phyloP scores from a whole-genome alignment of 2,888 invertebrate genomes.

The Invenusta paracnida region DNA sequence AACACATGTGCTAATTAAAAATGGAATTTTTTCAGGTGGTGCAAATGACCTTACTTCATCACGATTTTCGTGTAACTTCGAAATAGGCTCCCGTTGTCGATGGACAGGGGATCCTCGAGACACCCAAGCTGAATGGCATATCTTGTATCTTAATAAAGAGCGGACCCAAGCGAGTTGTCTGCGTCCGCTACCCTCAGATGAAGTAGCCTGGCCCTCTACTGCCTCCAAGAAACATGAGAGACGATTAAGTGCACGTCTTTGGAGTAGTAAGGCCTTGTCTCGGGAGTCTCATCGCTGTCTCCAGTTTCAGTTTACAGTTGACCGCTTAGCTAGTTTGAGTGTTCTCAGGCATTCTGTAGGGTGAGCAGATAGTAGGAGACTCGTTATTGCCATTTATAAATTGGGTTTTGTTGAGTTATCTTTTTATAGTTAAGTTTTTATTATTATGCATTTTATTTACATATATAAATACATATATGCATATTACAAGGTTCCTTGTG shows the following conservation, averaged over 20 bases:
- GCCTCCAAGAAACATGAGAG: too few relatives aligned
- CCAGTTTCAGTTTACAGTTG: neutral
- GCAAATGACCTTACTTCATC: neutral
- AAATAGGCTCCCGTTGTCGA: constrained; percentile 1
- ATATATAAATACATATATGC: too few relatives aligned
- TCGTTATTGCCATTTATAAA: too few relatives aligned
- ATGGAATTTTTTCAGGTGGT: constrained; percentile 12
- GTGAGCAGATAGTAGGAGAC: neutral
- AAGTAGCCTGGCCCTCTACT: neutral
- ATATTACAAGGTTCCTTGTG: too few relatives aligned
- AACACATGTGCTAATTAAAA: too few relatives aligned
- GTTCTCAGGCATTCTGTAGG: constrained; percentile 37
- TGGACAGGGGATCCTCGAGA: constrained; percentile 39
- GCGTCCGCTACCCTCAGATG: neutral
- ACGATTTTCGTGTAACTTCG: constrained; percentile 37
- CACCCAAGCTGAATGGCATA: constrained; percentile 37
- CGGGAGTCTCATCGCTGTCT: neutral
- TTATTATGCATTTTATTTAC: too few relatives aligned
- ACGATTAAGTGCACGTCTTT: neutral
- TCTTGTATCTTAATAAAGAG: neutral
- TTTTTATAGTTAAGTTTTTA: too few relatives aligned
- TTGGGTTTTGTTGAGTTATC: too few relatives aligned
- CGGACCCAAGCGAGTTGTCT: neutral
- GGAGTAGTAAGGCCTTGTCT: constrained; percentile 12
- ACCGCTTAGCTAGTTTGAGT: constrained; percentile 11